phyloP scores from a whole-genome alignment of 2,113 vertebrate genomes.

The Eulemur macaco region DNA sequence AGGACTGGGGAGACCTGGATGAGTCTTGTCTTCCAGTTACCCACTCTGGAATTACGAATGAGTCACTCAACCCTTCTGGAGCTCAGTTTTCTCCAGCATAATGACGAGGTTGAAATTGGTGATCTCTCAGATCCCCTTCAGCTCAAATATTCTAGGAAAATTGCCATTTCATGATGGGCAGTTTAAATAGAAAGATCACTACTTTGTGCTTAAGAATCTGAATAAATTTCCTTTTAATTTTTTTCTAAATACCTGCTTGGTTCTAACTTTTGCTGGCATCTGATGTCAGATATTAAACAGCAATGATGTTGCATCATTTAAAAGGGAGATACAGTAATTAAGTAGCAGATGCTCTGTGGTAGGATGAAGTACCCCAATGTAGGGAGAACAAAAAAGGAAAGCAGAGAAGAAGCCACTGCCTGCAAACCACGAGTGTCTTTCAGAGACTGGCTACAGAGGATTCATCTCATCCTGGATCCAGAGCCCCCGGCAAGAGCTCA shows the following conservation, averaged over 20 bases:
- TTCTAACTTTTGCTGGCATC: not conserved
- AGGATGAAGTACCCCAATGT: not conserved
- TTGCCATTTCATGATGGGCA: not conserved
- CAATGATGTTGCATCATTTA: not conserved
- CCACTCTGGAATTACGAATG: not conserved
- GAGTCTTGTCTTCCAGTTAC: not conserved
- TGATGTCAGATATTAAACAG: not conserved
- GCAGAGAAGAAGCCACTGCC: not conserved
- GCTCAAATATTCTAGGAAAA: not conserved
- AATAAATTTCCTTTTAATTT: not conserved
- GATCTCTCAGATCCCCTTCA: not conserved
- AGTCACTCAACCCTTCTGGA: not conserved
- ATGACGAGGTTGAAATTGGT: not conserved
- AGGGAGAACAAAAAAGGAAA: not conserved
- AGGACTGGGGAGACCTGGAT: not conserved
- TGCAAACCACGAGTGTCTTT: accelerated
- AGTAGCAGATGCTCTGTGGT: not conserved
- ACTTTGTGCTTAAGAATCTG: not conserved
- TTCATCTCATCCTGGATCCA: not conserved
- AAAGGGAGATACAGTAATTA: not conserved
- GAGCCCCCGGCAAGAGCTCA: not conserved
- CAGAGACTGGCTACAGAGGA: no score
- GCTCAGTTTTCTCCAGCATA: not conserved
- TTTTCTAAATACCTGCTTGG: not conserved
- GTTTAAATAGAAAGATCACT: not conserved